These are phyloP conservation scores for Eulemur macaco DNA, from an alignment of 2,113 vertebrate species.

Conservation along the genomic window DNA sequence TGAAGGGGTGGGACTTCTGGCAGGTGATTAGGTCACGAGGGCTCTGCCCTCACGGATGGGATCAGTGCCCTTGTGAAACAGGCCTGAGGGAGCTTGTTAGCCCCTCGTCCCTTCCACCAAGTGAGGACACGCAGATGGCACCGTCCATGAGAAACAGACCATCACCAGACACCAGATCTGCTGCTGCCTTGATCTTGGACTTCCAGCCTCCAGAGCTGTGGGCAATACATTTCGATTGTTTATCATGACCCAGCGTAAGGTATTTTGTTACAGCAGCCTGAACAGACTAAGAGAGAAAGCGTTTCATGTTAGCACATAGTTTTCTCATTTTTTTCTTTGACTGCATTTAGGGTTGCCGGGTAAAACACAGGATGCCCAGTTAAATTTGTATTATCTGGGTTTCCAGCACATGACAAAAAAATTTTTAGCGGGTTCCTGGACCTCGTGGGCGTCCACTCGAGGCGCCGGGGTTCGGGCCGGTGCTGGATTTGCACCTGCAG, in stretches of 20 bases:
- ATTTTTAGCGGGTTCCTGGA: not conserved
- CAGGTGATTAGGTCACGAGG: not conserved
- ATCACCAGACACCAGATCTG: too few species aligned
- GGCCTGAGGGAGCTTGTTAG: not conserved
- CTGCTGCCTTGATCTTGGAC: not conserved
- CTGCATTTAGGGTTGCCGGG: not conserved
- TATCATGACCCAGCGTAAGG: too few species aligned
- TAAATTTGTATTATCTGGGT: not conserved
- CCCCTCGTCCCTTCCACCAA: not conserved
- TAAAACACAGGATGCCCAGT: not conserved
- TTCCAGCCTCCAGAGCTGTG: not conserved
- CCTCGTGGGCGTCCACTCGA: not conserved
- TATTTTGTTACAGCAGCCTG: not conserved
- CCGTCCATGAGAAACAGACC: too few species aligned
- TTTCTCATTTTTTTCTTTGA: not conserved
- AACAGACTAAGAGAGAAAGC: not conserved
- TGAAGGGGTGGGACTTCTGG: not conserved
- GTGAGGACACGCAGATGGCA: not conserved
- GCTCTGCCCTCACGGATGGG: too few species aligned
- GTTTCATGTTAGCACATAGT: accelerated
- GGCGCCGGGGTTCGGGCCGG: accelerated
- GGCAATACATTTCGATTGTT: not conserved
- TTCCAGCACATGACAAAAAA: not conserved
- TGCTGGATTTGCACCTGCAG: not conserved
- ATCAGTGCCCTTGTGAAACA: too few species aligned